Evolutionary conservation across 1,140 invertebrate species (phyloP), one percentile per base, ranked within the genome.

Genomic region (Apolygus lucorum): DNA sequence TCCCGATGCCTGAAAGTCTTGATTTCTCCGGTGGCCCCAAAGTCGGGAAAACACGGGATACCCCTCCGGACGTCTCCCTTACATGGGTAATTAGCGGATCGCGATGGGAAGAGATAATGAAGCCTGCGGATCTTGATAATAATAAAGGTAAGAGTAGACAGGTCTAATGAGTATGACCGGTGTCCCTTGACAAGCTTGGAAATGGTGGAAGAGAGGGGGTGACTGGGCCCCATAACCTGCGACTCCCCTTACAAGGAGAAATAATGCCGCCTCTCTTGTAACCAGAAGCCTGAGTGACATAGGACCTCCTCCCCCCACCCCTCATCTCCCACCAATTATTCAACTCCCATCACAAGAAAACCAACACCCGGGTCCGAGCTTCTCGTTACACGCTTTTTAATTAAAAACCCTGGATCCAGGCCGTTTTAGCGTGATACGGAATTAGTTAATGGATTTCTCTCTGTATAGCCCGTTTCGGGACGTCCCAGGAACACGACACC

Each of bases 381-480:
- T 66, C 64, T 66, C 64, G 64, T 66, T 66, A 66, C 64, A 66
- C 29, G 64, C 64, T 66, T 66, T 66, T 66, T 66, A 66, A 66
- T 66, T 66, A 66, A 66, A 66, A 66, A 66, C 27, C 29, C 64
- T 66, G 1, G 17, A 11, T 59, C 28, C n/a, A n/a, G n/a, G n/a
- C n/a, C 64, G 64, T 66, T 66, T 66, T 28, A 28, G n/a, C 64
- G 28, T 34, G 64, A 66, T 66, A 34, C 64, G 28, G 64, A 66
- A 66, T 66, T 66, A 66, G 64, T 66, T 66, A 66, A 66, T 66
- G 64, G 64, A 66, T 66, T 66, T 25, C 62, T 27, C 29, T 24
- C 17, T 14, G 22, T 63, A 17, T 63, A 21, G 26, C 17, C 26
- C 62, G 26, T 21, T 25, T 63, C 22, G 14, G 14, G 26, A 26